Conservation (phyloP, 2,797 vertebrate species). For the Neoniphon sammara region DNA sequence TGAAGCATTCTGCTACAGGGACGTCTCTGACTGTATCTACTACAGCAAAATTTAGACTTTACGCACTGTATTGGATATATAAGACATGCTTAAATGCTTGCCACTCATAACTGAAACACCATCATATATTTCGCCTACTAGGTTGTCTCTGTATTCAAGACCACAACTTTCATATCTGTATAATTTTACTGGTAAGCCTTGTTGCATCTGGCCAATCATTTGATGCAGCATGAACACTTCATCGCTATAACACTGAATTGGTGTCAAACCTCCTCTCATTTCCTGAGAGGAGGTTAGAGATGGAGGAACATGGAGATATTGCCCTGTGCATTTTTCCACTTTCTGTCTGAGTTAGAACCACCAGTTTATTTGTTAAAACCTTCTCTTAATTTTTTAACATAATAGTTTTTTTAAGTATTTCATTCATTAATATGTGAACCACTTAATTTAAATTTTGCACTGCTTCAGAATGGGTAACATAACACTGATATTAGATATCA, state of each 20-base stretch:
- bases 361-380: no score
- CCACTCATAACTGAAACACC: slow-evolving; percentile 15
- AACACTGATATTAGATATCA: slow-evolving; percentile 40
- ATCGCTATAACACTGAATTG: slow-evolving; percentile 32
- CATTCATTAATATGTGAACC: no score
- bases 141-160: slow-evolving; percentile 29
- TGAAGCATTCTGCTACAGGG: slow-evolving; percentile 2
- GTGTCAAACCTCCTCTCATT: no score
- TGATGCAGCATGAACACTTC: slow-evolving; percentile 11
- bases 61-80: slow-evolving; percentile 15
- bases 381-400: no score
- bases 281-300: no score
- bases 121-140: slow-evolving; percentile 34
- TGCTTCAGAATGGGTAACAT: not conserved
- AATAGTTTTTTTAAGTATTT: no score
- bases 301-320: no score
- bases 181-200: slow-evolving; percentile 18
- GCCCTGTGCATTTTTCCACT: no score
- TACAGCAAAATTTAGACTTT: slow-evolving; percentile 30
- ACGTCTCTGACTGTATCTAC: slow-evolving; percentile 28
- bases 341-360: no score
- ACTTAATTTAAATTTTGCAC: not conserved
- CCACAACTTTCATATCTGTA: slow-evolving; percentile 16
- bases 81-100: slow-evolving; percentile 17
- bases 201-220: slow-evolving; percentile 14